phyloP scores from a whole-genome alignment of 2,888 invertebrate genomes.

The Scaptomyza caliginosa region DNA sequence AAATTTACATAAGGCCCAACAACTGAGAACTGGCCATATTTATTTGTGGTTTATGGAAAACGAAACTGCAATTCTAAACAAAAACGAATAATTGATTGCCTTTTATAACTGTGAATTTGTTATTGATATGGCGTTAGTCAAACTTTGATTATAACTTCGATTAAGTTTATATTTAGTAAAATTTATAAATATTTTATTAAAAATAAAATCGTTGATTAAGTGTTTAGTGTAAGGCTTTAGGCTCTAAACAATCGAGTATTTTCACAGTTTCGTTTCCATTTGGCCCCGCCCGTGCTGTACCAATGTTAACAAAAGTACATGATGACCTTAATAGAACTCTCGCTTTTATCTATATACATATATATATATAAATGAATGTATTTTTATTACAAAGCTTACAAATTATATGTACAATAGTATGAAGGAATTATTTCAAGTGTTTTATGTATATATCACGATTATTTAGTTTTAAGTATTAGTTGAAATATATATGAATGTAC shows the following conservation, averaged over 20 bases:
- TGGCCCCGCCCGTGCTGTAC: constrained; percentile 31
- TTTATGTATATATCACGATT: constrained; percentile 39
- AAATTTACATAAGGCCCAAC: constrained; percentile 32
- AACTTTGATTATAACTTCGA: background rate
- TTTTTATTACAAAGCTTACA: constrained; percentile 34
- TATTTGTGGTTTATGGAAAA: constrained; percentile 17
- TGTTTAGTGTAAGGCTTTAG: background rate
- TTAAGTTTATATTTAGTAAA: background rate
- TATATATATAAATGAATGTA: constrained; percentile 14
- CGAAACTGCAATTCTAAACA: constrained; percentile 29
- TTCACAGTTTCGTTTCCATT: constrained; percentile 43
- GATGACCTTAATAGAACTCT: constrained; percentile 29
- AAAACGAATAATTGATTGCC: constrained; percentile 29
- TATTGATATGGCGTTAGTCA: constrained; percentile 2
- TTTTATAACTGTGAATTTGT: constrained; percentile 36
- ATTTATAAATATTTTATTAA: background rate
- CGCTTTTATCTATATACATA: constrained; percentile 36
- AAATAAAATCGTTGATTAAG: background rate
- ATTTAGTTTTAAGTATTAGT: constrained; percentile 63
- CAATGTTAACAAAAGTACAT: constrained; percentile 39
- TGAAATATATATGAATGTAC: constrained; percentile 45
- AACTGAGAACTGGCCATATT: constrained; percentile 10
- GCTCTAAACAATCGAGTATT: background rate
- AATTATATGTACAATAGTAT: constrained; percentile 18
- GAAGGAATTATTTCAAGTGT: constrained; percentile 37